Evolutionary conservation across 2,797 vertebrate genomes (phyloP), one percentile per base, ranked within the genome.

Genomic region (Phrynocephalus guinanensis): DNA sequence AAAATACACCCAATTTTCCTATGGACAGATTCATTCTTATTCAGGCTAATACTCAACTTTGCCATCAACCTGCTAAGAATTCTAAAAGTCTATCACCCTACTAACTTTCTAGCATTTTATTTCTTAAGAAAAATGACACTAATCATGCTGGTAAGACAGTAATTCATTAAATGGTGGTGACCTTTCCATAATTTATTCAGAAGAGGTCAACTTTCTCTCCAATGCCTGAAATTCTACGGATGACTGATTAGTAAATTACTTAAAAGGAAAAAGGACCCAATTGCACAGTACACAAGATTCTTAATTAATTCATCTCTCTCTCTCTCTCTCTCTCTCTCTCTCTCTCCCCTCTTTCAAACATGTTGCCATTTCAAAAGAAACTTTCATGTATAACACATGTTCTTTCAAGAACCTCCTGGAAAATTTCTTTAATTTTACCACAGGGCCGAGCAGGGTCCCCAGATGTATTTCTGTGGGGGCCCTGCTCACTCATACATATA

Each of bases 61-160:
- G 79, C 77, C 91, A 60, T 56, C 78, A 90, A 83, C n/a, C 88
- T 92, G n/a, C 52, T 91, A 66, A 92, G 88, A 93, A 91, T 78
- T 88, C 10, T 56, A 79, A 83, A 78, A 77, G 0, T 77, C 15
- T 66, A 86, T 63, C 87, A 87, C 63, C 44, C 50, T 33, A 52
- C 63, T 71, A 84, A 75, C 38, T 90, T 93, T 84, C 82, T 67
- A 92, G 79, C 15, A 88, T 38, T 85, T 72, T 86, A 88, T 86
- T 90, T 77, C 87, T 87, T 79, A 86, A 90, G 81, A 85, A 83
- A 86, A 88, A 88, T 56, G 90, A 93, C n/a, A 88, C 0, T 82
- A 89, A 80, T 82, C 76, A 86, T 38, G 68, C n/a, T 44, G 89
- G 87, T 67, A 63, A 92, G 91, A 30, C 85, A 73, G n/a, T 75